A percentile compares a stretch with the other conserved stretches of the same genome.
These are phyloP conservation scores for Melanotaenia duboulayi DNA, from an alignment of 2,113 vertebrate species.

Conservation along the genomic window DNA sequence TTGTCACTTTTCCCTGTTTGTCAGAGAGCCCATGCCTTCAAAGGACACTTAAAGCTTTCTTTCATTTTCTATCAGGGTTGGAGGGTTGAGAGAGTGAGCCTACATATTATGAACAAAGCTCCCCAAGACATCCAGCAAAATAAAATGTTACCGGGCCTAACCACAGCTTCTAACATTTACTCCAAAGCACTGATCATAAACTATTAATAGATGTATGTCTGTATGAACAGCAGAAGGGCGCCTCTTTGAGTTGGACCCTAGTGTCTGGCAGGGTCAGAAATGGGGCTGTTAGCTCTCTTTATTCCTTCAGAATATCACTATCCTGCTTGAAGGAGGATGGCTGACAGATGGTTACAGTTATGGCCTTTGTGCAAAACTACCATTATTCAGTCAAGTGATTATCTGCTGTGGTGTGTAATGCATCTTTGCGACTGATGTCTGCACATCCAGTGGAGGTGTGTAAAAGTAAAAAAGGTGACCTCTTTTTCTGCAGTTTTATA, in stretches of 20 bases:
- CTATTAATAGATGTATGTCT: slow-evolving; percentile 79
- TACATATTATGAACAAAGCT: slow-evolving; percentile 71
- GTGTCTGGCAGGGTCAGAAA: slow-evolving; percentile 43
- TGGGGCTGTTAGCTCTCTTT: slow-evolving; percentile 45
- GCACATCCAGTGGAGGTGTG: slow-evolving; percentile 44
- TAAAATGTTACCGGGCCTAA: slow-evolving; percentile 74
- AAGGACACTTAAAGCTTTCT: slow-evolving; percentile 66
- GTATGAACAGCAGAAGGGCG: slow-evolving; percentile 56
- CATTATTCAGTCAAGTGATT: slow-evolving; percentile 78
- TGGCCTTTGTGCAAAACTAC: slow-evolving; percentile 77
- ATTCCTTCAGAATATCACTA: slow-evolving; percentile 48
- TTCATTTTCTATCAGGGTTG: slow-evolving; percentile 57
- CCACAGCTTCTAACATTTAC: slow-evolving; percentile 78
- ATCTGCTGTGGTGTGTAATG: slow-evolving; percentile 71
- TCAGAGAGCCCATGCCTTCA: slow-evolving; percentile 66
- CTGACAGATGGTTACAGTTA: slow-evolving; percentile 56
- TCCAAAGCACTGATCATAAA: slow-evolving; percentile 78
- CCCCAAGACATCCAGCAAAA: slow-evolving; percentile 68
- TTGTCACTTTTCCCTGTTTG: slow-evolving; percentile 68
- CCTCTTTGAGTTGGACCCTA: slow-evolving; percentile 67
- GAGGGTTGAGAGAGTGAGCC: slow-evolving; percentile 51
- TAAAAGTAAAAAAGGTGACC: slow-evolving; percentile 56
- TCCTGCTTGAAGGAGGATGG: slow-evolving; percentile 25
- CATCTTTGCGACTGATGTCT: slow-evolving; percentile 65
- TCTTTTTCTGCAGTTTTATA: slow-evolving; percentile 35